Evolutionary conservation across 1,140 invertebrate genomes (phyloP), one percentile per base, ranked within the genome.

Genomic region (Rhopalosiphum padi): DNA sequence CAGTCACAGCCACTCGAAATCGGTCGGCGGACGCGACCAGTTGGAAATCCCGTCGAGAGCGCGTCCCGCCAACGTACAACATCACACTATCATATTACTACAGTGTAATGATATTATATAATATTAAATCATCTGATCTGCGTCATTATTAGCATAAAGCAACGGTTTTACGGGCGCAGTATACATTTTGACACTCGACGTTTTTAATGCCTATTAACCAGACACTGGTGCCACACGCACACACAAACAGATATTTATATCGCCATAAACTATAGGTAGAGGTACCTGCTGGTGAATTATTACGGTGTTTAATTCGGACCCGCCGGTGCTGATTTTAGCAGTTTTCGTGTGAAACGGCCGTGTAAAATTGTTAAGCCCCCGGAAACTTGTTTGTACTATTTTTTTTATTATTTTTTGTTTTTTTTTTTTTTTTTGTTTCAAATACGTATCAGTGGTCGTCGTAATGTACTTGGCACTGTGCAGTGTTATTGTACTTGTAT

Each of bases 91-190:
- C 30, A 11, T 15, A 68, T 30, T 55, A 55, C 7, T 9, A 11
- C 30, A 60, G 9, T 8, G 30, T 68, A 43, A 46, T 18, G 15
- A 41, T 41, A 41, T 21, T 30, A 60, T 60, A 60, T 41, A 35
- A 8, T 51, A 91, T 91, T 91, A 91, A 91, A 91, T 91, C 82
- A 91, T 91, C 90, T 51, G 48, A 35, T 46, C 48, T 35, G 43
- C 55, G n/a, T 83, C 46, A 91, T 91, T 91, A 91, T 91, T 91
- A 91, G 90, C 90, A 91, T 91, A 91, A 91, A 77, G n/a, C 90
- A 11, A 77, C 43, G 46, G 90, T 48, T 91, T 83, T 35, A 25
- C n/a, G 18, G 9, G 37, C 60, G 15, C 90, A 35, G 18, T 30
- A 41, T 41, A 51, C 68, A 51, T 77, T 91, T 91, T 83, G 90